These are phyloP conservation scores for Zalophus californianus DNA, from an alignment of 2,797 vertebrate species.

Conservation along the genomic window DNA sequence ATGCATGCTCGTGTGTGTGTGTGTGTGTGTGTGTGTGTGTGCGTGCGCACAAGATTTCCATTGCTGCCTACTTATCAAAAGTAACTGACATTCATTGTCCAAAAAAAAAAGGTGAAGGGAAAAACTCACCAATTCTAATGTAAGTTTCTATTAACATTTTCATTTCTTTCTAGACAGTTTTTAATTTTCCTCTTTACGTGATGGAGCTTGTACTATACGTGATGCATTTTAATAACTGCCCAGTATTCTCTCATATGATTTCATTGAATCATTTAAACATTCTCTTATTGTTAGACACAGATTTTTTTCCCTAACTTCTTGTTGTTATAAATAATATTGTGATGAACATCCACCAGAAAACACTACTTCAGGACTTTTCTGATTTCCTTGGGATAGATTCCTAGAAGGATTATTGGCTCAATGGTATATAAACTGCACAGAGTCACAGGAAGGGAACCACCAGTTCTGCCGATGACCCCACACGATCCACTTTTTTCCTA, in stretches of 20 bases:
- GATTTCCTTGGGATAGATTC: not conserved
- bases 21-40: not conserved
- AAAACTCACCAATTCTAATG: not conserved
- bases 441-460: not conserved
- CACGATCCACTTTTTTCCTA: rapidly evolving
- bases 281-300: not conserved
- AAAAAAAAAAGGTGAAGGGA: not conserved
- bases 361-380: not conserved
- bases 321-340: not conserved
- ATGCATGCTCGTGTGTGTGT: not conserved
- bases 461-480: not conserved
- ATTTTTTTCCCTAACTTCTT: not conserved
- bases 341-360: not conserved
- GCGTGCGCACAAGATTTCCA: too few relatives aligned
- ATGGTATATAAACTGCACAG: not conserved
- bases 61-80: not conserved
- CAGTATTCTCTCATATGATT: not conserved
- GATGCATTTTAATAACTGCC: not conserved
- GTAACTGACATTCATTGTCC: not conserved
- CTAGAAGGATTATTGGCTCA: not conserved
- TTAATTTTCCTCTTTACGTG: not conserved
- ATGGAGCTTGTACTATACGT: not conserved
- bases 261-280: not conserved
- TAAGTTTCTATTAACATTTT: not conserved
- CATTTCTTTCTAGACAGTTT: not conserved